These are phyloP conservation scores for Erpetoichthys calabaricus DNA, from an alignment of 2,797 vertebrate genomes.

Conservation along the genomic window DNA sequence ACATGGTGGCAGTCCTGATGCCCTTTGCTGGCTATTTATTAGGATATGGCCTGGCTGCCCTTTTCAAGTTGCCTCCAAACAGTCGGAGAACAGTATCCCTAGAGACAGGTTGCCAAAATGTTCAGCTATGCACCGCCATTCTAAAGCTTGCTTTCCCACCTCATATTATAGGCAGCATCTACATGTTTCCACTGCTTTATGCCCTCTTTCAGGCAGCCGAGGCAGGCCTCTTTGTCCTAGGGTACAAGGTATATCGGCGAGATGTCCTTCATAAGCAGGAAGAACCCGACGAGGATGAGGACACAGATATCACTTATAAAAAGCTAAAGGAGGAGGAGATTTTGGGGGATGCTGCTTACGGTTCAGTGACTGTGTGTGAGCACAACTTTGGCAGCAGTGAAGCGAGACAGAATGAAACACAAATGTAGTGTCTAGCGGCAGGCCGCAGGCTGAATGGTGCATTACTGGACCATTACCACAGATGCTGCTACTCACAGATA, in stretches of 20 bases:
- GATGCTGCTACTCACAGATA: too few species aligned
- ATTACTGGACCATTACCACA: background rate
- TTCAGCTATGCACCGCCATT: constrained; percentile 93
- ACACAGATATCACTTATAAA: constrained; percentile 75
- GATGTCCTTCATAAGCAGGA: constrained; percentile 67
- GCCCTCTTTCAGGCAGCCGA: constrained; percentile 89
- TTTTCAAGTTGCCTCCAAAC: constrained; percentile 75
- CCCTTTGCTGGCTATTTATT: constrained; percentile 74
- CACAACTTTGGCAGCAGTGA: constrained; percentile 26
- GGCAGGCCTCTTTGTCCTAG: constrained; percentile 78
- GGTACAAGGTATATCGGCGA: constrained; percentile 70
- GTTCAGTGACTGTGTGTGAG: constrained; percentile 62
- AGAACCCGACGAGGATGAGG: constrained; percentile 47
- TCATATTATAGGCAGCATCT: constrained; percentile 78
- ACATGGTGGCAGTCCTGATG: constrained; percentile 81
- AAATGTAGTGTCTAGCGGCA: background rate
- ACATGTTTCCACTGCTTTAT: constrained; percentile 93
- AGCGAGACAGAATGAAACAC: background rate
- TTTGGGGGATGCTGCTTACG: constrained; percentile 64
- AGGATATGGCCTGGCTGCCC: constrained; percentile 73
- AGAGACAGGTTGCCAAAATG: constrained; percentile 92
- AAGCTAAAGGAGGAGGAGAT: constrained; percentile 77
- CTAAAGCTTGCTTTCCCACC: constrained; percentile 89
- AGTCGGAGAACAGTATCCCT: constrained; percentile 76
- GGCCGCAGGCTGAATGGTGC: background rate